phyloP scores from a whole-genome alignment of 2,888 invertebrate genomes.

The Lithophane semibrunnea region DNA sequence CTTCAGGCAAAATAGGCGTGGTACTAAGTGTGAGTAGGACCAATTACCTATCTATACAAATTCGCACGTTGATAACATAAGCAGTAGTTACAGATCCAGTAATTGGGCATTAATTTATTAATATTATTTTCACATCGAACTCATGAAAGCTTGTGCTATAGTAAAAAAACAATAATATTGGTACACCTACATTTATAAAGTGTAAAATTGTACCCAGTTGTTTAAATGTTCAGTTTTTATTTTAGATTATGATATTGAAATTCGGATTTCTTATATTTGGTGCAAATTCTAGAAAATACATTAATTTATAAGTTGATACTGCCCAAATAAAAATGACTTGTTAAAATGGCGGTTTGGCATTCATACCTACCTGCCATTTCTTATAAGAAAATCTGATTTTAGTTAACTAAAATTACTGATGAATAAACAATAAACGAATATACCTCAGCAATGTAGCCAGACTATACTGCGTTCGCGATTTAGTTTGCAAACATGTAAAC shows the following conservation, averaged over 20 bases:
- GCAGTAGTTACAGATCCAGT: not conserved
- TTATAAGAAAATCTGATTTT: not conserved
- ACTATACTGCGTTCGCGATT: not conserved
- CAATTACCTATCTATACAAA: constrained; percentile 25
- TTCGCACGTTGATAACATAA: constrained; percentile 23
- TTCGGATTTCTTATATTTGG: constrained; percentile 67
- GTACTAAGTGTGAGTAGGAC: not conserved
- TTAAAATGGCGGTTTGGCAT: not conserved
- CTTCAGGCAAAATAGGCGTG: not conserved
- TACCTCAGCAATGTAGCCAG: not conserved
- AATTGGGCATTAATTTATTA: constrained; percentile 15
- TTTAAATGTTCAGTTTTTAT: constrained; percentile 58
- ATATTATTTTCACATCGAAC: constrained; percentile 30
- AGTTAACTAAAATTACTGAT: not conserved
- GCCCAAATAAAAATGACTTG: not conserved
- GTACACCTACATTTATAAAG: constrained; percentile 60
- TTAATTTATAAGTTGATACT: constrained; percentile 1
- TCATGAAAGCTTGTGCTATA: constrained; percentile 60
- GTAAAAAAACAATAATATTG: constrained; percentile 44
- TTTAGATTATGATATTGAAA: constrained; percentile 70
- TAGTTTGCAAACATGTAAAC: no score
- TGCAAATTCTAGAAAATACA: constrained; percentile 31
- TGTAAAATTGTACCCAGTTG: constrained; percentile 74
- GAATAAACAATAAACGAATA: not conserved
- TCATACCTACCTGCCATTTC: not conserved